A percentile compares a stretch with the other conserved stretches of the same genome.
Evolutionary conservation across 2,113 vertebrate species (phyloP).

Genomic region (Melierax canorus): DNA sequence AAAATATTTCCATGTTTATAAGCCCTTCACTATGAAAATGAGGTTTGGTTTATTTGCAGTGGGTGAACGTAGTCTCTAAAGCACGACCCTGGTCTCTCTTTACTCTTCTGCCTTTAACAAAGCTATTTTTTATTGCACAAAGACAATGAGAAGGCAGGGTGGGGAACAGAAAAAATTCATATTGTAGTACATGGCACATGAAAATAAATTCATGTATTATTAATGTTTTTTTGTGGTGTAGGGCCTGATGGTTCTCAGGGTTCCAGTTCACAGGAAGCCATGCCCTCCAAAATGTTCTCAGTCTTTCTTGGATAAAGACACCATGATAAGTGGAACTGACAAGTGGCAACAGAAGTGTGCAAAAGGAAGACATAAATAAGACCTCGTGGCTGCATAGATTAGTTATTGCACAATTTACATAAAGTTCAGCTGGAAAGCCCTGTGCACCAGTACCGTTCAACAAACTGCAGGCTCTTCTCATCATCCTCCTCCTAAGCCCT

Average conservation of each 20-base stretch:
- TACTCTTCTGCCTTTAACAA: background rate
- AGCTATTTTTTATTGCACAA: background rate
- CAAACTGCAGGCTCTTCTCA: background rate
- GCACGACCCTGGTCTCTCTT: background rate
- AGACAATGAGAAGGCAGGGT: rapidly evolving
- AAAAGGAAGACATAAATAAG: background rate
- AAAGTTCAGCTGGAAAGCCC: background rate
- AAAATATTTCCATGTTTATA: background rate
- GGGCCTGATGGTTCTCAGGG: background rate
- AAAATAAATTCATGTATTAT: background rate
- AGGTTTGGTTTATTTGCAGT: background rate
- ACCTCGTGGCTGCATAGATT: background rate
- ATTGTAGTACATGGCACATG: background rate
- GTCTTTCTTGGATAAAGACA: background rate
- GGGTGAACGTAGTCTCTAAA: background rate
- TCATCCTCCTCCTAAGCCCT: background rate
- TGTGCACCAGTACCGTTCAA: background rate
- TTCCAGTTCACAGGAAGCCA: background rate
- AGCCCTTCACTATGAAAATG: background rate
- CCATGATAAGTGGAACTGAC: background rate
- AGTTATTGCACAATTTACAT: background rate
- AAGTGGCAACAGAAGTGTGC: background rate
- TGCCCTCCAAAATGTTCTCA: background rate
- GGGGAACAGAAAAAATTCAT: background rate
- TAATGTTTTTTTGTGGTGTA: background rate